Evolutionary conservation across 2,113 vertebrate genomes (phyloP).

Genomic region (Pica pica): DNA sequence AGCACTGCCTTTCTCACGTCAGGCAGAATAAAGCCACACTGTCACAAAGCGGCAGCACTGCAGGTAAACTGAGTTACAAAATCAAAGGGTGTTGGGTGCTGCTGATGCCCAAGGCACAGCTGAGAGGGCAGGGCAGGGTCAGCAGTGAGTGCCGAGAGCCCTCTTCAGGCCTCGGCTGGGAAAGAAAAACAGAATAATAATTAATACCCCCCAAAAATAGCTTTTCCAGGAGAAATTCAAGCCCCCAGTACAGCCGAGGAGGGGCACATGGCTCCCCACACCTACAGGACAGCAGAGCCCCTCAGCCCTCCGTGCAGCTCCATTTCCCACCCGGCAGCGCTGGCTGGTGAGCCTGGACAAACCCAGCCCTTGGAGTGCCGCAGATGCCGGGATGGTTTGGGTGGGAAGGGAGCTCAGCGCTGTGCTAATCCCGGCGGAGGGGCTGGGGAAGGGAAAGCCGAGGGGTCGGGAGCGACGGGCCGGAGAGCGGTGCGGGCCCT

Average conservation of each 20-base stretch:
- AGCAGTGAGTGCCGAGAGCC: background rate
- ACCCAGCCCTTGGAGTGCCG: fast-evolving
- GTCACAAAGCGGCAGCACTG: background rate
- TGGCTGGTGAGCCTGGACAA: fast-evolving
- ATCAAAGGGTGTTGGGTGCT: too few species aligned
- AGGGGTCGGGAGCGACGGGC: fast-evolving
- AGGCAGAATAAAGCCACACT: too few species aligned
- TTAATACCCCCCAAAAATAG: fast-evolving
- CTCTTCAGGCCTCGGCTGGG: background rate
- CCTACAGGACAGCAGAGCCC: fast-evolving
- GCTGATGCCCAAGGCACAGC: background rate
- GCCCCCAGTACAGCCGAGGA: background rate
- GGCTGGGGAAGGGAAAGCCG: fast-evolving
- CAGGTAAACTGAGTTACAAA: background rate
- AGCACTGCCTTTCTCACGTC: background rate
- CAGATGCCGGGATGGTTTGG: fast-evolving
- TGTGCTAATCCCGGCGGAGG: background rate
- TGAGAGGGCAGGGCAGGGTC: background rate
- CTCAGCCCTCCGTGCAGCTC: background rate
- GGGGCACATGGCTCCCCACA: background rate
- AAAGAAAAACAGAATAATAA: background rate
- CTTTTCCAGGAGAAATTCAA: background rate
- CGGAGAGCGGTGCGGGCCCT: background rate
- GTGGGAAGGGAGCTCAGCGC: background rate
- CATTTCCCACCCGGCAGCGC: too few species aligned